Conservation (phyloP, 2,888 invertebrate genomes). For the Meghimatium bilineatum region DNA sequence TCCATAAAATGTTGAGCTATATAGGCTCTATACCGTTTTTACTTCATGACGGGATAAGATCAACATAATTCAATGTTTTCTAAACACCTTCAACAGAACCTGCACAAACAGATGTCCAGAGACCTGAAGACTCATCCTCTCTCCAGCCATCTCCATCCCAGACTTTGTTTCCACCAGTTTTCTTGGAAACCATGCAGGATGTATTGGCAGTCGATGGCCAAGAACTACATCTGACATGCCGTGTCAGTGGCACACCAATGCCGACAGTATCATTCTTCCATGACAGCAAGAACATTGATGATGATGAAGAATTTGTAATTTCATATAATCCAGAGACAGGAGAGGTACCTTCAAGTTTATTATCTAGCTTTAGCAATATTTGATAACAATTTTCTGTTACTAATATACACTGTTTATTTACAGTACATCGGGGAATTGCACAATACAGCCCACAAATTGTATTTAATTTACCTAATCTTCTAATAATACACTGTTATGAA, state of each 20-base stretch:
- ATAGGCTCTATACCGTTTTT: too few species aligned
- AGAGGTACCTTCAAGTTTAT: conserved; percentile 53
- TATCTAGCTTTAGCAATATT: background rate
- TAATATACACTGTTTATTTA: too few species aligned
- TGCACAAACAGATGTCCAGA: conserved; percentile 55
- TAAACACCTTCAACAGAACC: conserved; percentile 53
- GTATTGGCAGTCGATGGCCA: conserved; percentile 71
- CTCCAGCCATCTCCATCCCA: conserved; percentile 66
- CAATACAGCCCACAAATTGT: too few species aligned
- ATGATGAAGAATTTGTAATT: conserved; percentile 76
- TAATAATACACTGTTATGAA: too few species aligned
- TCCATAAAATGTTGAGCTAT: too few species aligned
- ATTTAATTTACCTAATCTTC: too few species aligned
- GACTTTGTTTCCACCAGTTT: conserved; percentile 68
- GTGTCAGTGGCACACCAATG: conserved; percentile 72
- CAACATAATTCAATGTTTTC: background rate
- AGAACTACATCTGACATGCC: conserved; percentile 72
- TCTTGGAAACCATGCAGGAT: conserved; percentile 66
- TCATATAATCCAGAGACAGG: conserved; percentile 74
- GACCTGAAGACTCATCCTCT: conserved; percentile 54
- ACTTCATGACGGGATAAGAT: too few species aligned
- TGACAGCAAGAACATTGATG: conserved; percentile 76
- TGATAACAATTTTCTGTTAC: too few species aligned
- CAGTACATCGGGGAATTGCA: too few species aligned
- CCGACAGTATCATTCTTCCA: conserved; percentile 76